Evolutionary conservation across 2,888 invertebrate genomes (phyloP), one percentile per base, ranked within the genome.

Genomic region (Apodemia zela): DNA sequence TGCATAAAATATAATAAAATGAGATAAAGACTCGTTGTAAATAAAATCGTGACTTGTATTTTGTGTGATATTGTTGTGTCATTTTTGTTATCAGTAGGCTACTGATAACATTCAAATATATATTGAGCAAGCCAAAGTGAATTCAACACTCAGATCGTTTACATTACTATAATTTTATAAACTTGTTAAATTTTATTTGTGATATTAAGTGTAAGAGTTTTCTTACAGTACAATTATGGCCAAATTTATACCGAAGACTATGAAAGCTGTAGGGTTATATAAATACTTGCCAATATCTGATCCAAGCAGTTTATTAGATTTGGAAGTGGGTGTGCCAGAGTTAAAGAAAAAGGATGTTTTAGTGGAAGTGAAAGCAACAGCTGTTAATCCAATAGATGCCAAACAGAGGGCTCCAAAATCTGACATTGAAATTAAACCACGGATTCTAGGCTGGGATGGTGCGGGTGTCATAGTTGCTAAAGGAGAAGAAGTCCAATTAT

Each of bases 371-470:
- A 88, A 85, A 64, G 87, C 90, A n/a, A 78, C 73, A 8, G 74
- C 88, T 35, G 80, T 90, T 5, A 90, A 90, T 68, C 89, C 90
- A 5, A 84, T 89, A 33, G 90, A 90, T 65, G 80, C 85, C 0
- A 90, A 89, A 66, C 68, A 75, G 68, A 76, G 90, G 17, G 85
- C 89, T 1, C 87, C 86, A 3, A 89, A 87, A 65, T 74, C 82
- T 2, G 73, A 71, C 60, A 68, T 83, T n/a, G 85, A 87, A 73
- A 67, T 72, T 0, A 63, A 71, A 1, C 83, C 88, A 0, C 76
- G 81, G 33, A 84, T 90, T 63, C 74, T 90, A 29, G 90, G 90
- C 54, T 89, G 82, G 78, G 90, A 90, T 65, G 90, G 90, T 21
- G 76, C 90, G 7, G 90, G 90, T 25, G 68, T 85, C 15, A 75